Evolutionary conservation across 2,888 invertebrate species (phyloP).

Genomic region (Drosophila atroscutellata): DNA sequence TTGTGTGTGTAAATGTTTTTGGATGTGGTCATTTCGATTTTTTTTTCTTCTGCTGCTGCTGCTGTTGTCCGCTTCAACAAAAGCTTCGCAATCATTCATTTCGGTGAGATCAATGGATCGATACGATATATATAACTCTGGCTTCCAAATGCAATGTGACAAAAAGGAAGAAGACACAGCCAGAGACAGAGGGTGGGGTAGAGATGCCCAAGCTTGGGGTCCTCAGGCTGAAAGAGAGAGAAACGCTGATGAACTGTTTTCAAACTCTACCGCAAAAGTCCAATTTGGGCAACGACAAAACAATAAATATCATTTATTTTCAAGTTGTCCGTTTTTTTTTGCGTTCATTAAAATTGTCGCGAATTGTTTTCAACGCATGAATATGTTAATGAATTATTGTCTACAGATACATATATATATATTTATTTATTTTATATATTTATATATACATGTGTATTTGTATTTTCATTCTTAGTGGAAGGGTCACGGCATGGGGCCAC

Average conservation of each 20-base stretch:
- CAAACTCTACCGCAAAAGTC: slow-evolving; percentile 49
- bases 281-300: slow-evolving; percentile 41
- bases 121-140: slow-evolving; percentile 56
- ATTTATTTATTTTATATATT: neutral
- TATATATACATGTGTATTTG: neutral
- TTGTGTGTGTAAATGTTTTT: slow-evolving; percentile 19
- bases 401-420: slow-evolving; percentile 9
- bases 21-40: slow-evolving; percentile 49
- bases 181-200: slow-evolving; percentile 8
- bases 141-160: slow-evolving; percentile 51
- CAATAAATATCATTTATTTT: slow-evolving; percentile 70
- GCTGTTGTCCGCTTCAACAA: slow-evolving; percentile 27
- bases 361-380: slow-evolving; percentile 68
- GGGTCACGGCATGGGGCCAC: slow-evolving; percentile 37
- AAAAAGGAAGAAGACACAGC: slow-evolving; percentile 49
- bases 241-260: slow-evolving; percentile 73
- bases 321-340: slow-evolving; percentile 36
- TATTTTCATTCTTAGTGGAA: slow-evolving; percentile 12
- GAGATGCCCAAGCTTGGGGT: slow-evolving; percentile 29
- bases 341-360: slow-evolving; percentile 77
- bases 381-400: slow-evolving; percentile 76
- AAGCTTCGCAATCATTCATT: slow-evolving; percentile 76
- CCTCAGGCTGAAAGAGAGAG: slow-evolving; percentile 16
- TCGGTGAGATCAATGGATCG: slow-evolving; percentile 80
- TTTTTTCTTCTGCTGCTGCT: slow-evolving; percentile 13